Conservation (phyloP, 2,888 invertebrate species). For the Dasypogon diadema region DNA sequence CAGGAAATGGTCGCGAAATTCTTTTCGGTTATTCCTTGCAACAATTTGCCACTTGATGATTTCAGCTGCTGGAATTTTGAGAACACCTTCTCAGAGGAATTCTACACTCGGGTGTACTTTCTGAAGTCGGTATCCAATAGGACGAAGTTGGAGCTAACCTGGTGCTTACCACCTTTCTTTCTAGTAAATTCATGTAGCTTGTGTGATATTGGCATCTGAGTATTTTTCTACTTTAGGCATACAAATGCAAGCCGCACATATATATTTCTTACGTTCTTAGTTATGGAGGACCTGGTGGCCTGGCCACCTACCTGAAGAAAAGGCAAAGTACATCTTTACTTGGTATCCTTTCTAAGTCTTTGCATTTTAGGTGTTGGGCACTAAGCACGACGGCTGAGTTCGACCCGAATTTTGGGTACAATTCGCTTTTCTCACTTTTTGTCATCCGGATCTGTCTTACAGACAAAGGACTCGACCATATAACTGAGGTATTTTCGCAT, state of each 20-base stretch:
- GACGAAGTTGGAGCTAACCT: slow-evolving; percentile 72
- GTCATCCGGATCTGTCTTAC: slow-evolving; percentile 81
- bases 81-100: slow-evolving; percentile 63
- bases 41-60: slow-evolving; percentile 74
- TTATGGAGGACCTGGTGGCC: slow-evolving; percentile 87
- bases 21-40: slow-evolving; percentile 79
- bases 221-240: slow-evolving; percentile 60
- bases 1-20: slow-evolving; percentile 68
- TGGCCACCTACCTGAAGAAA: slow-evolving; percentile 81
- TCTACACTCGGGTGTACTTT: slow-evolving; percentile 71
- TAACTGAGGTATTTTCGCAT: slow-evolving; percentile 75
- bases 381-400: slow-evolving; percentile 79
- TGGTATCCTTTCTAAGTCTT: neutral
- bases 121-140: slow-evolving; percentile 82
- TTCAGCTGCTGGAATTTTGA: slow-evolving; percentile 69
- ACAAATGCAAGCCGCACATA: slow-evolving; percentile 70
- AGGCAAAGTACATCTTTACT: slow-evolving; percentile 70
- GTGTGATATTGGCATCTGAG: no score
- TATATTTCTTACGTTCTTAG: slow-evolving; percentile 85
- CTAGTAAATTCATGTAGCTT: slow-evolving; percentile 56
- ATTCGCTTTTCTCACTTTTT: slow-evolving; percentile 82
- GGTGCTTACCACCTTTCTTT: slow-evolving; percentile 64
- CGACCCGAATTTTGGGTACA: slow-evolving; percentile 82
- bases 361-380: slow-evolving; percentile 78
- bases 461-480: slow-evolving; percentile 78